Base-by-base conservation (phyloP, 2,888 invertebrate genomes). In the Liposcelis brunnea region DNA sequence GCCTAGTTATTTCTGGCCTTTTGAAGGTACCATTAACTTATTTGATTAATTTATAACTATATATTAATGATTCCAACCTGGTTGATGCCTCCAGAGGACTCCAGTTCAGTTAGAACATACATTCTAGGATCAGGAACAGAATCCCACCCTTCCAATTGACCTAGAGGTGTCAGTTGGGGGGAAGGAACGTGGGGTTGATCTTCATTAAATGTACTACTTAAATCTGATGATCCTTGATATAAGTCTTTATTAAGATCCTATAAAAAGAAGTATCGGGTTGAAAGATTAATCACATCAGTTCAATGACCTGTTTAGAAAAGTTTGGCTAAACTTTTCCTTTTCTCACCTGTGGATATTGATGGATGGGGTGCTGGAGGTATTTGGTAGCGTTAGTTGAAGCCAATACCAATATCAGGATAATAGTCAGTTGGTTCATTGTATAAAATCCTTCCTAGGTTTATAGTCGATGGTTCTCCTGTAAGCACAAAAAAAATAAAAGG, bases 341-440 rank as follows among this genome's bases (percentile, higher is more conserved):
- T 18, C 37, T 36, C 16, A 40, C 40, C 15, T 40, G 40, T 16
- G 16, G 40, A 40, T 6, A 40, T 6, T 40, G 40, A n/a, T 40
- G 40, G 19, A 40, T 19, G 40, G 40, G 40, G 40, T 40, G 37
- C n/a, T n/a, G 26, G 16, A 40, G 19, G 19, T 40, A 40, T 19
- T 40, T 40, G 15, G 40, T n/a, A 14, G 40, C 40, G 40, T 40
- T 40, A 40, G 19, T 18, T 18, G 15, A 18, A 18, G 40, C 40
- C 40, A 40, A 19, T 21, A 40, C 16, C 21, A 40, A 6, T 16
- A 40, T 19, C 40, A 40, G 19, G 10, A 40, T 21, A 18, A 21
- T n/a, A 6, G 40, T 21, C 40, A 40, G 19, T 21, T 19, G 19
- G 40, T n/a, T 40, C 40, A 40, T 40, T 26, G 26, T 26, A 26